Percentiles rank a stretch among this genome's conserved stretches.
These are phyloP conservation scores for Alectoris magna DNA, from an alignment of 2,797 vertebrate genomes.

Conservation along the genomic window DNA sequence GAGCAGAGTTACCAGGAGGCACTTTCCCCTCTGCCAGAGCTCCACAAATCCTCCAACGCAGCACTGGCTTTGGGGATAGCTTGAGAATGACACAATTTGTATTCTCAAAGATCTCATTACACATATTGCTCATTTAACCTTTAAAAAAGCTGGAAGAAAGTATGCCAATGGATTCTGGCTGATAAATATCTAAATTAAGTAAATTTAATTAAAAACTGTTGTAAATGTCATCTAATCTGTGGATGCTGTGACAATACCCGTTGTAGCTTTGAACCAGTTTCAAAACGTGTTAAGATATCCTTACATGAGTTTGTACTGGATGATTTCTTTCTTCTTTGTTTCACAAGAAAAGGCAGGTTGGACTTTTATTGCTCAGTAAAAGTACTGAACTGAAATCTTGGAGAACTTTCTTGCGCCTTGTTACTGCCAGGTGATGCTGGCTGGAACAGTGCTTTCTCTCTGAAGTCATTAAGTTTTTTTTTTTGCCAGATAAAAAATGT, in stretches of 20 bases:
- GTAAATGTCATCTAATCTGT: conserved; percentile 64
- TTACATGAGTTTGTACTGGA: neutral
- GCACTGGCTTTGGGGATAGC: neutral
- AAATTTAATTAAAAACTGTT: conserved; percentile 69
- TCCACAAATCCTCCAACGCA: neutral
- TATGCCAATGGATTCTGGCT: conserved; percentile 59
- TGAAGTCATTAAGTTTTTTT: conserved; percentile 17
- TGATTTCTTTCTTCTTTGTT: neutral
- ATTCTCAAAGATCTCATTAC: conserved; percentile 64
- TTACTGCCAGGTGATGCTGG: conserved; percentile 54
- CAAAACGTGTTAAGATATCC: conserved; percentile 24
- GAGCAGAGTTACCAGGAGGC: conserved; percentile 1
- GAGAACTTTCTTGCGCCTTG: conserved; percentile 36
- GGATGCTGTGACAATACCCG: conserved; percentile 31
- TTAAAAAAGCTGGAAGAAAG: conserved; percentile 63
- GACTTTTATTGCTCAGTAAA: conserved; percentile 36
- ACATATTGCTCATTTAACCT: conserved; percentile 73
- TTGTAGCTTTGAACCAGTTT: conserved; percentile 60
- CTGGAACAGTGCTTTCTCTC: conserved; percentile 35
- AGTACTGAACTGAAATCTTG: conserved; percentile 13
- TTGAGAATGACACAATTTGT: conserved; percentile 56
- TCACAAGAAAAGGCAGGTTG: neutral
- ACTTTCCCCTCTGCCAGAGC: neutral
- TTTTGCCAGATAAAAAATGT: conserved; percentile 53
- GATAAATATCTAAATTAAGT: conserved; percentile 74